Evolutionary conservation across 2,888 invertebrate genomes (phyloP), one percentile per base, ranked within the genome.

Genomic region (Prenolepis imparis): DNA sequence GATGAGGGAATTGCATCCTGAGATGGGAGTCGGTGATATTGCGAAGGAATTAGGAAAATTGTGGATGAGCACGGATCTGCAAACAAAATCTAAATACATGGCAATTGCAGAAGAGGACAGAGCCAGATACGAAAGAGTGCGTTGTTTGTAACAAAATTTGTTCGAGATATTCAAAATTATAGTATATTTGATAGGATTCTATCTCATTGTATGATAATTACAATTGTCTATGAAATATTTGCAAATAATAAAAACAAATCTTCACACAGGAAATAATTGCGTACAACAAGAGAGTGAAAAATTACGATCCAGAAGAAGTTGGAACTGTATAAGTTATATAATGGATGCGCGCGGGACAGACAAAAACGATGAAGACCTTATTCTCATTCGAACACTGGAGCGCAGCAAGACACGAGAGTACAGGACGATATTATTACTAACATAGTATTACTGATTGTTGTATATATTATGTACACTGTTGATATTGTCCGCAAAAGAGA

Each of bases 41-140:
- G 99, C 99, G 93, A 99, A 99, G 96, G 99, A 99, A 95, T 96
- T 99, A 90, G 99, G 99, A 78, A 96, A 98, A 94, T 97, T 98
- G 94, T 99, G 99, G 99, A 98, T 98, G 77, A 98, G 98, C 90
- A 97, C 97, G 87, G 97, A 97, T 89, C 97, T 98, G 8, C 97
- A 98, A 90, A 96, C 96, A 89, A 98, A 98, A 96, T 96, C 97
- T 91, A 98, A 98, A 95, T 99, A 98, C 95, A 99, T 99, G 95
- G 97, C 97, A 92, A 97, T 98, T 95, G 98, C 98, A 18, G 98
- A 98, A 92, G 97, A 98, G 93, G 99, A 99, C 95, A 99, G 99
- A 95, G 98, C 98, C 93, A 96, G 99, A 96, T 99, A 99, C 95
- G 99, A 99, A 95, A 97, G 97, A 96, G 99, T 99, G 95, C 95